Evolutionary conservation across 2,888 invertebrate genomes (phyloP).

Genomic region (Hirtodrosophila histrioides): DNA sequence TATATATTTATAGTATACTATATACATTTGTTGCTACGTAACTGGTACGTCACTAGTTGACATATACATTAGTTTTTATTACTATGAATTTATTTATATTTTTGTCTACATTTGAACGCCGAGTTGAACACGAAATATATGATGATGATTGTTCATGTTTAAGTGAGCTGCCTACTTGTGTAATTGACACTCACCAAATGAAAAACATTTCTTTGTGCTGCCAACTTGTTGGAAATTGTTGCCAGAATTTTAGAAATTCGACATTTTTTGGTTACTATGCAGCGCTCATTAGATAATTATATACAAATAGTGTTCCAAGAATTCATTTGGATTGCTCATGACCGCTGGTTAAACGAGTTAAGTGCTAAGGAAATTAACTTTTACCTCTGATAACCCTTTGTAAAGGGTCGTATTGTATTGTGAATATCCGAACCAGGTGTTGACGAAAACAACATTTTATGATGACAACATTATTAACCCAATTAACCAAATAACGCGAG

Average conservation of each 20-base stretch:
- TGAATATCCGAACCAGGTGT: too few relatives aligned
- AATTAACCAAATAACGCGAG: too few relatives aligned
- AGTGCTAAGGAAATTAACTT: too few relatives aligned
- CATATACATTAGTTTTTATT: conserved; percentile 7
- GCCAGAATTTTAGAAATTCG: not conserved
- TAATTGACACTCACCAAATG: conserved; percentile 7
- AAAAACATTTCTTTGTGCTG: conserved; percentile 6
- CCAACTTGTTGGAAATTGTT: conserved; percentile 17
- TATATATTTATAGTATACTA: not conserved
- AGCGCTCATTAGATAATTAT: too few relatives aligned
- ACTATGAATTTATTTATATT: not conserved
- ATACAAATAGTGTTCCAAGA: too few relatives aligned
- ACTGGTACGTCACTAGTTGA: conserved; percentile 15
- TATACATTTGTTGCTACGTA: not conserved
- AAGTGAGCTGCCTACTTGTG: not conserved
- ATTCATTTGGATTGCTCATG: too few relatives aligned
- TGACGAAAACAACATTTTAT: too few relatives aligned
- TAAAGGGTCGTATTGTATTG: too few relatives aligned
- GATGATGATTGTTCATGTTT: not conserved
- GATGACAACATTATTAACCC: too few relatives aligned
- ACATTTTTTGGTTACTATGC: too few relatives aligned
- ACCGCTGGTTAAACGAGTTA: too few relatives aligned
- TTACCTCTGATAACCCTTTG: too few relatives aligned
- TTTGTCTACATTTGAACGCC: not conserved
- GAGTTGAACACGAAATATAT: not conserved